These are phyloP conservation scores for Himalopsyche tibetana DNA, from an alignment of 2,888 invertebrate genomes.

Conservation along the genomic window DNA sequence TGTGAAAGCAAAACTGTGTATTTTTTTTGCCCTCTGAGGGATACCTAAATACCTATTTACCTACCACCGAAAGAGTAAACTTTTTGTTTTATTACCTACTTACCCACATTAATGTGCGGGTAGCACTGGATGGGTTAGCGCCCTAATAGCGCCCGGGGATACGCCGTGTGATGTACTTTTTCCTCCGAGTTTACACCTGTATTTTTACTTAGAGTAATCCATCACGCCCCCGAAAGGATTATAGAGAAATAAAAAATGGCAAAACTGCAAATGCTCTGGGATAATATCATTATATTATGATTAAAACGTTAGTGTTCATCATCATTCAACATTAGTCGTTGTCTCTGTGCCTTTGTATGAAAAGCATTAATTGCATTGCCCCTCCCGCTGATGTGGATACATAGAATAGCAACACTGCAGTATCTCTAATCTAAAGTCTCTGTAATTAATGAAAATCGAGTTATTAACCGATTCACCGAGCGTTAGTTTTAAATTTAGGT, in stretches of 20 bases:
- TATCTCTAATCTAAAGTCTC: no score
- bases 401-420: no score
- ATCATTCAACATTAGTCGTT: neutral
- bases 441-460: no score
- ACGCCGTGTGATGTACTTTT: neutral
- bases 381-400: slow-evolving; percentile 47
- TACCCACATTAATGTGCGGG: slow-evolving; percentile 22
- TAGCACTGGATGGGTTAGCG: neutral
- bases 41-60: slow-evolving; percentile 2
- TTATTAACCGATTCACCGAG: no score
- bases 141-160: slow-evolving; percentile 4
- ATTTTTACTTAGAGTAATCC: neutral
- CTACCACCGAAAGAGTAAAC: neutral
- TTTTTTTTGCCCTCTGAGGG: slow-evolving; percentile 5
- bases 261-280: no score
- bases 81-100: slow-evolving; percentile 29
- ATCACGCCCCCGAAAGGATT: neutral
- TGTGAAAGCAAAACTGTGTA: slow-evolving; percentile 17
- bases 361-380: no score
- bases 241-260: neutral
- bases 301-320: no score
- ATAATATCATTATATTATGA: no score
- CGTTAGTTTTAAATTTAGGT: no score
- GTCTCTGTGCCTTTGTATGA: slow-evolving; percentile 10
- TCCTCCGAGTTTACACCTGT: neutral